Evolutionary conservation across 2,113 vertebrate species (phyloP).

Genomic region (Lethenteron camtschaticum): DNA sequence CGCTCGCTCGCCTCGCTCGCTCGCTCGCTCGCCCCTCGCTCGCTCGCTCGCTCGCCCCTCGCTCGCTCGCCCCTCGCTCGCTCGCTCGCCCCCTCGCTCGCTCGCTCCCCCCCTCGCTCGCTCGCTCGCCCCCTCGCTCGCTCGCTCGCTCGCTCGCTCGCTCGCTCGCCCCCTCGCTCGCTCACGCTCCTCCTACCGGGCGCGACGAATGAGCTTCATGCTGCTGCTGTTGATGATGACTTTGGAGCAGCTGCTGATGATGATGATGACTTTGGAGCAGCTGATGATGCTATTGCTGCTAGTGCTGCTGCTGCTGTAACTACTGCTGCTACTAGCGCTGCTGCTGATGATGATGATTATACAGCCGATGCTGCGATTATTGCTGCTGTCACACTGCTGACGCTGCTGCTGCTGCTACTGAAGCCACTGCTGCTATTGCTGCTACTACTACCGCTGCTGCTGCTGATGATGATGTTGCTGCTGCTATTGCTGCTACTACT

Average conservation of each 20-base stretch:
- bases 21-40: neutral
- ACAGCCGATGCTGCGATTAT: no score
- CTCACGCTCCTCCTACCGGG: neutral
- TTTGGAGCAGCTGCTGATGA: constrained; percentile 11
- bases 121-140: neutral
- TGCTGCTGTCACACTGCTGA: no score
- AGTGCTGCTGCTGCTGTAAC: constrained; percentile 7
- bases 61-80: neutral
- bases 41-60: neutral
- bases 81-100: neutral
- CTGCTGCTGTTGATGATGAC: constrained; percentile 18
- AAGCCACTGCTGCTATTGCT: no score
- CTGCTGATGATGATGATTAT: no score
- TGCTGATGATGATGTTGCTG: no score
- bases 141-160: neutral
- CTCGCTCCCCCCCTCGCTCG: neutral
- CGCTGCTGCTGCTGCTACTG: no score
- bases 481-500: no score
- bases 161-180: neutral
- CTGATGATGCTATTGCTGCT: constrained; percentile 12
- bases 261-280: neutral
- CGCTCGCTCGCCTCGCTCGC: no score
- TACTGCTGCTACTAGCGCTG: neutral
- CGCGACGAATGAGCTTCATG: constrained; percentile 11
- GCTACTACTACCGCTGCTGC: no score